Conservation (phyloP, 1,140 invertebrate genomes). For the Delia radicum region DNA sequence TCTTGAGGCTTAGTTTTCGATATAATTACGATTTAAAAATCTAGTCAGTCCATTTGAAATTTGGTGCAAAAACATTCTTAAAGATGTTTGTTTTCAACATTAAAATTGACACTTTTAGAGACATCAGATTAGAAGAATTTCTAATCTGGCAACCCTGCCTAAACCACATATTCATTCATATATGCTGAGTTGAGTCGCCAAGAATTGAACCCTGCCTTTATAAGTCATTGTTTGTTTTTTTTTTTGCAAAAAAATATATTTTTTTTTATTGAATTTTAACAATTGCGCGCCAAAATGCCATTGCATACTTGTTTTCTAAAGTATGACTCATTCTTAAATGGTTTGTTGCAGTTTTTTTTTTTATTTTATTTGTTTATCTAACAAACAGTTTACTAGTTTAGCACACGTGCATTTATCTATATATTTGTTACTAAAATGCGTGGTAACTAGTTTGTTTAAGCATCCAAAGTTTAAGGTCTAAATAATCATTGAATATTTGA, state of each 20-base stretch:
- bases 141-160: too few species aligned
- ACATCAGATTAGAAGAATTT: too few species aligned
- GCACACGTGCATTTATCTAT: neutral
- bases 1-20: too few species aligned
- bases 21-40: too few species aligned
- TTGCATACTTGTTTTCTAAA: neutral
- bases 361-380: neutral
- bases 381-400: too few species aligned
- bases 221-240: constrained; percentile 11
- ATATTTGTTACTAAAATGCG: neutral
- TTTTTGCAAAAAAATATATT: neutral
- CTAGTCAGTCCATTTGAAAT: too few species aligned
- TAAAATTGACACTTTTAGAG: too few species aligned
- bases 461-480: neutral
- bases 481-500: neutral
- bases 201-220: constrained; percentile 7
- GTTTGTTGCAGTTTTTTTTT: neutral
- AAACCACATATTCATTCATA: too few species aligned
- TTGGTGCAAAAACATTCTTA: too few species aligned
- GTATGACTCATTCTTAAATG: neutral
- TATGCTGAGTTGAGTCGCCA: too few species aligned
- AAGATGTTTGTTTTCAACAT: too few species aligned
- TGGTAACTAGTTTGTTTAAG: neutral
- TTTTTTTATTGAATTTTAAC: neutral
- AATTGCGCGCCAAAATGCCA: constrained; percentile 7